Evolutionary conservation across 2,888 invertebrate species (phyloP).

Genomic region (Rhimphoctona megacephalus): DNA sequence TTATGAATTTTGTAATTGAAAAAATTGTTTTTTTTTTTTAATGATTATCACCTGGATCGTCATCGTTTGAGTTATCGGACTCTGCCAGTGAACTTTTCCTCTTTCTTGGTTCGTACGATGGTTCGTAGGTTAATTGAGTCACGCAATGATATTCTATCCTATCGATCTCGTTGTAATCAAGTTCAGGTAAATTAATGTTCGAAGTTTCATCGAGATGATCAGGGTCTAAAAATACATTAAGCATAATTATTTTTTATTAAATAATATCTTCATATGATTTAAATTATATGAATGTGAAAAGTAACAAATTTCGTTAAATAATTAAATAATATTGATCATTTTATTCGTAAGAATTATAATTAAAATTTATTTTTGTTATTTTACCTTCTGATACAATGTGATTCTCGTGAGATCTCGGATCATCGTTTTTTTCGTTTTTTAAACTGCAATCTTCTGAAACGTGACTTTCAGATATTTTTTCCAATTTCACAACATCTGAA

Average conservation of each 20-base stretch:
- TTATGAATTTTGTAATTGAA: neutral
- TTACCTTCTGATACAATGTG: constrained; percentile 11
- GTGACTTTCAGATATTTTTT: neutral
- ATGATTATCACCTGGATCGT: constrained; percentile 28
- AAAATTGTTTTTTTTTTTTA: neutral
- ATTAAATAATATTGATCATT: neutral
- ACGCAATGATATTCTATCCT: constrained; percentile 19
- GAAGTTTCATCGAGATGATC: neutral
- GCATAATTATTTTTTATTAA: neutral
- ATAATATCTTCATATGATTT: neutral
- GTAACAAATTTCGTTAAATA: neutral
- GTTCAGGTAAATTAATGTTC: constrained; percentile 5
- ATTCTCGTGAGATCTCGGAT: neutral
- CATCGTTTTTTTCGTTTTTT: neutral
- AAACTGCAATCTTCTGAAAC: constrained; percentile 1
- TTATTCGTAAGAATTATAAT: neutral
- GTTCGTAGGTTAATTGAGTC: constrained; percentile 25
- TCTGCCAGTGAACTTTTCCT: constrained; percentile 32
- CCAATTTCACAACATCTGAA: neutral
- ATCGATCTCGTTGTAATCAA: constrained; percentile 8
- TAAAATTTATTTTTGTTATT: neutral
- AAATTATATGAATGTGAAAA: neutral
- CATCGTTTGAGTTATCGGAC: constrained; percentile 19
- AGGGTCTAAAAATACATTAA: neutral
- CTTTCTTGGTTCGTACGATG: constrained; percentile 13